These are phyloP conservation scores for Neolamprologus ventralis DNA, from an alignment of 2,113 vertebrate species.

Conservation along the genomic window DNA sequence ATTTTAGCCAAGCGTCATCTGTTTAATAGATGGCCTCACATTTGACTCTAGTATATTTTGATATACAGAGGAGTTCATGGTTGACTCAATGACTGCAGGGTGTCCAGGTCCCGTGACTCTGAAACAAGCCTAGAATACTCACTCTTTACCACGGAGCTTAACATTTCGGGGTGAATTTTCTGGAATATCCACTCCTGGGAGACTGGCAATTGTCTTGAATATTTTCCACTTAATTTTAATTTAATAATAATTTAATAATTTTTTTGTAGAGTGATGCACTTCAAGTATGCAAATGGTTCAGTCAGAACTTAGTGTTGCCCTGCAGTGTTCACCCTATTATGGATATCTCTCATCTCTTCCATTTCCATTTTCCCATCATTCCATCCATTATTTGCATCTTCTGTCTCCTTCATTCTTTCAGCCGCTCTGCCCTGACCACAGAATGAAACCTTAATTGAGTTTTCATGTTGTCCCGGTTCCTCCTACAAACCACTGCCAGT, in stretches of 20 bases:
- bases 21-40: not conserved
- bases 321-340: not conserved
- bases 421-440: not conserved
- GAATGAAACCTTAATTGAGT: constrained; percentile 49
- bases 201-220: not conserved
- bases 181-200: not conserved
- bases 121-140: not conserved
- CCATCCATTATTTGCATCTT: not conserved
- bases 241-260: not conserved
- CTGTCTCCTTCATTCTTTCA: not conserved
- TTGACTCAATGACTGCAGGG: not conserved
- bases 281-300: not conserved
- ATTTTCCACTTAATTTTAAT: not conserved
- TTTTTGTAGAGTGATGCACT: not conserved
- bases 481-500: not conserved
- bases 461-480: constrained; percentile 41
- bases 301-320: not conserved
- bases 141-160: not conserved
- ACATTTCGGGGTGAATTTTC: not conserved
- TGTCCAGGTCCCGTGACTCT: not conserved
- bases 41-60: not conserved
- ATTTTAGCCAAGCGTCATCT: not conserved
- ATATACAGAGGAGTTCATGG: not conserved
- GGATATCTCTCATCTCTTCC: not conserved
- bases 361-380: not conserved